phyloP scores from a whole-genome alignment of 2,113 vertebrate species.

The Danio rerio region GRCz12tu NC_133190.1:43310001-43310500 shows the following conservation, averaged over 20 bases:
- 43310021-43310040: constrained; percentile 28
- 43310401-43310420: neutral
- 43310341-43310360: neutral
- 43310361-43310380: neutral
- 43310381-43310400: neutral
- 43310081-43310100: neutral
- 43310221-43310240: constrained; percentile 36
- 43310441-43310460: too few relatives aligned
- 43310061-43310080: neutral
- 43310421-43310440: neutral
- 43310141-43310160: constrained; percentile 40
- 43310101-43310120: constrained; percentile 40
- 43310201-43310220: constrained; percentile 48
- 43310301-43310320: constrained; percentile 17
- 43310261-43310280: neutral
- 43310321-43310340: neutral
- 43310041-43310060: constrained; percentile 12
- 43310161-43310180: constrained; percentile 24
- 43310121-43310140: constrained; percentile 52
- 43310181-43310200: constrained; percentile 48
- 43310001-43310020: constrained; percentile 10
- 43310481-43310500: too few relatives aligned
- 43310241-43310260: constrained; percentile 38
- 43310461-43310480: too few relatives aligned
- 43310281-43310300: neutral